phyloP scores from a whole-genome alignment of 1,140 invertebrate species.

The Rhopalosiphum maidis region DNA sequence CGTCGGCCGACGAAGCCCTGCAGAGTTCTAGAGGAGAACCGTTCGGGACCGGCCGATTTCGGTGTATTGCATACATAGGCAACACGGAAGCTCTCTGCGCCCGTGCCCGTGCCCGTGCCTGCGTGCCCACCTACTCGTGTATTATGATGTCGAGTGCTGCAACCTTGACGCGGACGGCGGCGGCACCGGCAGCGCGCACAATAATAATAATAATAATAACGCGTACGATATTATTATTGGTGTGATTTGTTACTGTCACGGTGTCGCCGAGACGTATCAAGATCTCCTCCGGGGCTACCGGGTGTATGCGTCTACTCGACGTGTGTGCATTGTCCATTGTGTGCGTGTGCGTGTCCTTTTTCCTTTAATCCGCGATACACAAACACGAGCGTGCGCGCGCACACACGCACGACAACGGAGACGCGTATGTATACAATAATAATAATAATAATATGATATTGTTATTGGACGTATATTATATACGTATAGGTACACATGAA shows the following conservation, averaged over 20 bases:
- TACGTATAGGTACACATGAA: background rate
- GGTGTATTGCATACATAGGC: background rate
- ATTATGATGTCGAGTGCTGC: background rate
- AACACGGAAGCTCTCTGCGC: constrained; percentile 21
- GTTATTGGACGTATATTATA: background rate
- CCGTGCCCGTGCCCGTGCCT: too few relatives aligned
- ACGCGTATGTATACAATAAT: background rate
- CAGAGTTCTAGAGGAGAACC: background rate
- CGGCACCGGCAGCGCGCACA: background rate
- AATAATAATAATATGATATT: background rate
- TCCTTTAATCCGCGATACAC: constrained; percentile 27
- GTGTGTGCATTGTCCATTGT: constrained; percentile 32
- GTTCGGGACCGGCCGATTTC: background rate
- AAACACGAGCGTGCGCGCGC: too few relatives aligned
- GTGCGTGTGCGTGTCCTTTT: background rate
- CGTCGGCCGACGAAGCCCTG: background rate
- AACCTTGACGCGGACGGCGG: background rate
- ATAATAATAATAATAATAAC: constrained; percentile 1
- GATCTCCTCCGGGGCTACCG: constrained; percentile 47
- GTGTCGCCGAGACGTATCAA: constrained; percentile 39
- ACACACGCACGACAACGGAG: background rate
- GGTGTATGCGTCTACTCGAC: background rate
- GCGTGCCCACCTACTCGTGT: background rate
- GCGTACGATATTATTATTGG: background rate
- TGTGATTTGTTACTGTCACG: constrained; percentile 55